phyloP scores from a whole-genome alignment of 2,797 vertebrate genomes.

The Sebastes minor region DNA sequence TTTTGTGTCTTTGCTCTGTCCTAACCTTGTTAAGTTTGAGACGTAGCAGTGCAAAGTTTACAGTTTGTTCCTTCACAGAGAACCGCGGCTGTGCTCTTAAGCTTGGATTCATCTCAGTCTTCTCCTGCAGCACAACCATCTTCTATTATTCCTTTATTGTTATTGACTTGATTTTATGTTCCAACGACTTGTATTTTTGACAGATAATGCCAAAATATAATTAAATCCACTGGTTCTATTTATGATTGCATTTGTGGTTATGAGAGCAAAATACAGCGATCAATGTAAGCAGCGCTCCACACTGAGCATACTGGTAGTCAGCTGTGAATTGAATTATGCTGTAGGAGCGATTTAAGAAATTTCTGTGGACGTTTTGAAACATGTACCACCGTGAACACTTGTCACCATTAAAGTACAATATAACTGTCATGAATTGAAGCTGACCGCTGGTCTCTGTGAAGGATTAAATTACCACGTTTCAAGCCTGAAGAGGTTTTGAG shows the following conservation, averaged over 20 bases:
- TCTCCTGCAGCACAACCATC: neutral
- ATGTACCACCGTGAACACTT: neutral
- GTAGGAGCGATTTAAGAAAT: neutral
- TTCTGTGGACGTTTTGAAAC: neutral
- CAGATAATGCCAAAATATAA: neutral
- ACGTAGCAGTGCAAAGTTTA: neutral
- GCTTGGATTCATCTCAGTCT: neutral
- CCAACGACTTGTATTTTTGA: neutral
- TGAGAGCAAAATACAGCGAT: neutral
- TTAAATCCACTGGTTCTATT: neutral
- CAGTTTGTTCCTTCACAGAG: neutral
- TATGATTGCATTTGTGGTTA: neutral
- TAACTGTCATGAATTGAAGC: neutral
- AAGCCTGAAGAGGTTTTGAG: neutral
- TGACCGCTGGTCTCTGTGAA: neutral
- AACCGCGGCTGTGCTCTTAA: neutral
- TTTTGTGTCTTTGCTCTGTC: neutral
- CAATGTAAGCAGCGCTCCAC: neutral
- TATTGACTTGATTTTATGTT: neutral
- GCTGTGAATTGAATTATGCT: neutral
- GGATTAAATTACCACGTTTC: neutral
- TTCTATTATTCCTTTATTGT: neutral
- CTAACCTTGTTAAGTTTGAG: neutral
- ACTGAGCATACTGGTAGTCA: neutral
- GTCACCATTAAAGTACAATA: neutral